Base-by-base conservation (phyloP, 2,888 invertebrate species). In the Lomographa bimaculata region DNA sequence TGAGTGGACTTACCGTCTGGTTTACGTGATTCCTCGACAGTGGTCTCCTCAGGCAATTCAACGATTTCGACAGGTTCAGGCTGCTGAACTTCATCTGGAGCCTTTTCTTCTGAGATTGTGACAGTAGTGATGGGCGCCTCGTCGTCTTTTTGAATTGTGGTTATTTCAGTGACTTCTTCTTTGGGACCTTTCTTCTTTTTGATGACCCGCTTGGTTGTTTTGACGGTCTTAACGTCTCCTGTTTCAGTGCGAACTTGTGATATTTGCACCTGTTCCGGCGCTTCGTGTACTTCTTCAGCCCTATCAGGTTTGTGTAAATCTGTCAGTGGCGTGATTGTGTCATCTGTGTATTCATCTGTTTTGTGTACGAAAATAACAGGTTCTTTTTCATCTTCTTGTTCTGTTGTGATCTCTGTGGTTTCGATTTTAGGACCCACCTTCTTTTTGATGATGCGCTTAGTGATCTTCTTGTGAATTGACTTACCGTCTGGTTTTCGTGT, bases 371-470 rank as follows among this genome's bases (percentile, higher is more conserved):
- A 59, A 3, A 62, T 43, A 1, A 65, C 58, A 16, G 68, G 72
- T 51, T 64, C 66, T 25, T 49, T 39, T n/a, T 49, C 48, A 8
- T 45, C 51, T 2, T 30, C 18, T 51, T 80, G 76, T 46, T 68
- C 64, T 25, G 82, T 82, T 5, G 44, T 50, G 9, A 78, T 57
- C 37, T 76, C 37, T 2, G 89, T 71, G 2, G 60, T 64, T 62
- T 63, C 49, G 34, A 71, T 38, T 55, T 60, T 50, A 8, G 65
- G 39, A 48, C 67, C 67, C 20, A 56, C 52, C 7, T 59, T 63
- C 37, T 66, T 89, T 54, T 84, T 87, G n/a, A 90, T 87, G 1
- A 79, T 63, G 37, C 80, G 78, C 6, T 54, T 60, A 0, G 47
- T 59, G 7, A 62, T 41, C 27, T 46, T 57, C 17, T 41, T 54